Conservation (phyloP, 2,888 invertebrate species). For the Hemaris fuciformis region DNA sequence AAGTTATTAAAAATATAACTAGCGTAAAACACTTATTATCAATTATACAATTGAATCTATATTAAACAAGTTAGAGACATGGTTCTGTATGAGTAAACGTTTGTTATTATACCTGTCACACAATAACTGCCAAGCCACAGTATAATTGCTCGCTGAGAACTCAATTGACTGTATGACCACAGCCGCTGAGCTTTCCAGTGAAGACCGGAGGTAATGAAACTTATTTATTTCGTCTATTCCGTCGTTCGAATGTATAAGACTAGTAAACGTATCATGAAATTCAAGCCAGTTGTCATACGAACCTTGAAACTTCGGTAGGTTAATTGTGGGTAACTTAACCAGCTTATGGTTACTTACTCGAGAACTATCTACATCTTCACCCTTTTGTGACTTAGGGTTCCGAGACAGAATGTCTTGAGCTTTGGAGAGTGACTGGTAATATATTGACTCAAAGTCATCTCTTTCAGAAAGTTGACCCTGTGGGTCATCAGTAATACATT, state of each 20-base stretch:
- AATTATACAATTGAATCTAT: too few species aligned
- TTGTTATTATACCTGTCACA: slow-evolving; percentile 29
- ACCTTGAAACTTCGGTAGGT: slow-evolving; percentile 29
- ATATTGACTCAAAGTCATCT: too few species aligned
- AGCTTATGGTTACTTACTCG: neutral
- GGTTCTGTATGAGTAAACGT: too few species aligned
- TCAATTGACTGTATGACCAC: slow-evolving; percentile 26
- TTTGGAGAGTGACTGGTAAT: too few species aligned
- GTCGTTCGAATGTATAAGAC: slow-evolving; percentile 26
- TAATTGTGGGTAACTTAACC: slow-evolving; percentile 30
- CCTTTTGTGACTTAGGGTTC: too few species aligned
- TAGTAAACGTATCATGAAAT: slow-evolving; percentile 28
- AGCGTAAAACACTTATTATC: too few species aligned
- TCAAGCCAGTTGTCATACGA: slow-evolving; percentile 29
- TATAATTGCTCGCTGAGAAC: slow-evolving; percentile 25
- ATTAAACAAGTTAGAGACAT: too few species aligned
- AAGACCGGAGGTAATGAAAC: slow-evolving; percentile 29
- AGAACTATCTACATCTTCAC: too few species aligned
- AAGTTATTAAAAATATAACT: too few species aligned
- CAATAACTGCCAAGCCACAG: slow-evolving; percentile 26
- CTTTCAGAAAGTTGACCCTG: too few species aligned
- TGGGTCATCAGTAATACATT: too few species aligned
- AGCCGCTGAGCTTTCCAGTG: slow-evolving; percentile 27
- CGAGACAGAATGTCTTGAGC: too few species aligned
- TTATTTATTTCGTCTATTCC: slow-evolving; percentile 29